Evolutionary conservation across 2,797 vertebrate genomes (phyloP).

Genomic region (Setipinna tenuifilis): DNA sequence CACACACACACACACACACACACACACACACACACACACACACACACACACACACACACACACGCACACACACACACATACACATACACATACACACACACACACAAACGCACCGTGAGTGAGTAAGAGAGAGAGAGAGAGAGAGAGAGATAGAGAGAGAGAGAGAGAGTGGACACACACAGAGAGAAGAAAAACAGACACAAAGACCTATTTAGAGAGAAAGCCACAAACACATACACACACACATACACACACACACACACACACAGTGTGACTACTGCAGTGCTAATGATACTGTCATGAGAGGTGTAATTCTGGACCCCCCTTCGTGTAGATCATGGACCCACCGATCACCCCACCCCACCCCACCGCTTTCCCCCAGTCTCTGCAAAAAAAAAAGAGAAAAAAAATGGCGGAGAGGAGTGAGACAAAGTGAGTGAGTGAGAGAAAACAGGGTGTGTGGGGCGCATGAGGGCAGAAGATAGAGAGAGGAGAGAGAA

Average conservation of each 20-base stretch:
- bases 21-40: slow-evolving; percentile 39
- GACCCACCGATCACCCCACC: background rate
- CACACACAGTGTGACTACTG: background rate
- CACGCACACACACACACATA: slow-evolving; percentile 36
- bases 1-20: slow-evolving; percentile 21
- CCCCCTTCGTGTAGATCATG: background rate
- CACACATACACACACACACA: slow-evolving; percentile 18
- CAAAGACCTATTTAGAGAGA: background rate
- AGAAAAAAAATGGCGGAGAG: too few relatives aligned
- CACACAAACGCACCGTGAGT: background rate
- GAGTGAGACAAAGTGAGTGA: too few relatives aligned
- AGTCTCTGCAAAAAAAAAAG: too few relatives aligned
- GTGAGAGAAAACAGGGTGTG: too few relatives aligned
- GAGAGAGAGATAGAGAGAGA: too few relatives aligned
- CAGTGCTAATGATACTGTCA: background rate
- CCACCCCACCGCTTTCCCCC: too few relatives aligned
- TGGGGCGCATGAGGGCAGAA: too few relatives aligned
- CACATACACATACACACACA: background rate
- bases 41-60: slow-evolving; percentile 25
- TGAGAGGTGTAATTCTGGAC: background rate
- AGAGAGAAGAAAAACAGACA: background rate
- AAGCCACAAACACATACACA: background rate
- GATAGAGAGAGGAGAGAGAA: too few relatives aligned
- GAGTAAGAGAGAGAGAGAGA: too few relatives aligned
- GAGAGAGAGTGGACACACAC: too few relatives aligned